Evolutionary conservation across 2,113 vertebrate species (phyloP).

Genomic region (Atlantisia rogersi): DNA sequence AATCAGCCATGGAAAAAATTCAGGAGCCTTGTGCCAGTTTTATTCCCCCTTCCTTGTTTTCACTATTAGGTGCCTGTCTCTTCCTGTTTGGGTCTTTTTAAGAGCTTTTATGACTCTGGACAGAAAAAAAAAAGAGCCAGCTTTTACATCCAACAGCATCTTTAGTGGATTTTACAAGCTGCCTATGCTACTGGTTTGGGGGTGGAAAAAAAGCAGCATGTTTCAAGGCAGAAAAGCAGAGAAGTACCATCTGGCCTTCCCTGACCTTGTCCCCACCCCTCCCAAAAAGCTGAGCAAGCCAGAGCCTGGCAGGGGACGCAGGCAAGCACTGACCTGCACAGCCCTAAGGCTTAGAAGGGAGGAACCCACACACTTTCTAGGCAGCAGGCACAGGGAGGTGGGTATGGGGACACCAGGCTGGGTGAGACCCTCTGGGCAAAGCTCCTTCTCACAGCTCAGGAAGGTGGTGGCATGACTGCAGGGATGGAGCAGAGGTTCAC

Average conservation of each 20-base stretch:
- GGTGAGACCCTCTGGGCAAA: background rate
- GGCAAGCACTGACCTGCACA: background rate
- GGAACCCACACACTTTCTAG: fast-evolving
- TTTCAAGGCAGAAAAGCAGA: background rate
- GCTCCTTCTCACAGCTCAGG: background rate
- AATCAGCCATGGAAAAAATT: background rate
- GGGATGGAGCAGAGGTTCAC: background rate
- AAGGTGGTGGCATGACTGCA: no score
- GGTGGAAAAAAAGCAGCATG: background rate
- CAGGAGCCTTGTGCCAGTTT: background rate
- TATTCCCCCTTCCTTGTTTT: background rate
- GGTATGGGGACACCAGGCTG: background rate
- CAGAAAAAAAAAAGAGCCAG: background rate
- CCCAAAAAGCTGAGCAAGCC: background rate
- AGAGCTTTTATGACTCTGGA: background rate
- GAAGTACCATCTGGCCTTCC: background rate
- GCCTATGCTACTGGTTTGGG: background rate
- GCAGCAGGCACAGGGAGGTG: background rate
- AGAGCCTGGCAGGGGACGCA: background rate
- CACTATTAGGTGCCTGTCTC: background rate
- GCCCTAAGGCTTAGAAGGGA: background rate
- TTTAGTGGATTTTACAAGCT: background rate
- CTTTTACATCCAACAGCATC: background rate
- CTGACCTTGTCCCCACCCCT: background rate
- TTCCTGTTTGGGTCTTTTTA: background rate